Percentiles rank a stretch among this genome's conserved stretches.
Evolutionary conservation across 2,888 invertebrate genomes (phyloP).

Genomic region (Diabrotica balteata): DNA sequence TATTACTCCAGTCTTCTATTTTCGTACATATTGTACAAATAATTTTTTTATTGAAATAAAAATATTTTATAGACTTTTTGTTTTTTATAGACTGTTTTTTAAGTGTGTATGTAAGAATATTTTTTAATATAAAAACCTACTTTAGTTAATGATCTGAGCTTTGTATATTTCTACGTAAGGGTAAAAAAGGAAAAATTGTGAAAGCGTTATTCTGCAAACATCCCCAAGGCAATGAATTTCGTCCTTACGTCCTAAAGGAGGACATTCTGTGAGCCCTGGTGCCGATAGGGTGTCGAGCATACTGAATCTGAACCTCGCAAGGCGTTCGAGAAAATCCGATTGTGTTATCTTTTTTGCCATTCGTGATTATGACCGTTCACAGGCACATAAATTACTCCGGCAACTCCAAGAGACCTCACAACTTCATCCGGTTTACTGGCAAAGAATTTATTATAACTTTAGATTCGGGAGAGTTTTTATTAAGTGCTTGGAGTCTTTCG

Average conservation of each 20-base stretch:
- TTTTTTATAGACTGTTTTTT: too few relatives aligned
- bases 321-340: conserved; percentile 58
- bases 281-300: conserved; percentile 50
- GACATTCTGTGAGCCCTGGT: conserved; percentile 37
- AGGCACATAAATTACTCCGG: conserved; percentile 56
- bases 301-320: conserved; percentile 51
- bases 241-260: conserved; percentile 29
- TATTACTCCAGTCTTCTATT: too few relatives aligned
- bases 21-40: too few relatives aligned
- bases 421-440: conserved; percentile 27
- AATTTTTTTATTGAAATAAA: too few relatives aligned
- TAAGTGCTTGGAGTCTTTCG: not conserved
- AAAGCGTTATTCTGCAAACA: conserved; percentile 31
- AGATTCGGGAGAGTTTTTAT: conserved; percentile 44
- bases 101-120: too few relatives aligned
- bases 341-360: conserved; percentile 63
- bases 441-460: conserved; percentile 56
- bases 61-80: too few relatives aligned
- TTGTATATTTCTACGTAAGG: too few relatives aligned
- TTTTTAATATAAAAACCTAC: too few relatives aligned
- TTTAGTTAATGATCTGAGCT: too few relatives aligned
- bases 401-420: conserved; percentile 25
- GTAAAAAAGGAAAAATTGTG: too few relatives aligned
- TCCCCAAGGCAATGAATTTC: conserved; percentile 27
- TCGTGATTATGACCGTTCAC: conserved; percentile 58